Evolutionary conservation across 2,888 invertebrate species (phyloP), one percentile per base, ranked within the genome.

Genomic region (Morpho deidamia): DNA sequence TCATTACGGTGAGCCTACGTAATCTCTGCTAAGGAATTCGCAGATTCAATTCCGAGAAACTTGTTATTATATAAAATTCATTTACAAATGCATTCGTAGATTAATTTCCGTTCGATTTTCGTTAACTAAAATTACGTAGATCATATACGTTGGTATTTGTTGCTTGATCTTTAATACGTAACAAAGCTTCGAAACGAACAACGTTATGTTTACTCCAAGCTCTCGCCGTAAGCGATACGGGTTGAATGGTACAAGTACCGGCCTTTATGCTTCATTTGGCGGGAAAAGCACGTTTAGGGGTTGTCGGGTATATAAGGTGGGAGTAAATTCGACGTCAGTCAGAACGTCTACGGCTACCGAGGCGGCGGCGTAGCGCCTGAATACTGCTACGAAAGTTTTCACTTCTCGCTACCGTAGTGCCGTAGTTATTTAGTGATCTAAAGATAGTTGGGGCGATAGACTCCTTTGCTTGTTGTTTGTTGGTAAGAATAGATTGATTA

Each of bases 311-410:
- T 84, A 86, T 75, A 87, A 86, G 78, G 72, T 76, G 69, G 70
- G 72, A 74, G 81, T 57, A 70, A 59, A 65, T 59, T 55, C 51
- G 68, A 63, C 68, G 66, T 65, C 70, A 63, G 72, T 68, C 85
- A 87, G 81, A 86, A 74, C 76, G 73, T 62, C 65, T 69, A 68
- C 70, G 70, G 76, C 83, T 71, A 76, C 73, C 74, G 61, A 60
- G 55, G 55, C 71, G 70, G 69, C 60, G 68, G 71, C 72, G 72
- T 61, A 72, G 71, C 68, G 70, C 70, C 55, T 45, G n/a, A 11
- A 35, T 39, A 51, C 56, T 63, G 57, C 70, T 72, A 69, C 76
- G 74, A 49, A 53, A 76, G 76, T 77, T 76, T 69, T 61, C 50
- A 63, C 49, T 62, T 62, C 69, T 71, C 51, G 44, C 49, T 55